Conservation (phyloP, 2,797 vertebrate genomes). For the Moxostoma hubbsi region DNA sequence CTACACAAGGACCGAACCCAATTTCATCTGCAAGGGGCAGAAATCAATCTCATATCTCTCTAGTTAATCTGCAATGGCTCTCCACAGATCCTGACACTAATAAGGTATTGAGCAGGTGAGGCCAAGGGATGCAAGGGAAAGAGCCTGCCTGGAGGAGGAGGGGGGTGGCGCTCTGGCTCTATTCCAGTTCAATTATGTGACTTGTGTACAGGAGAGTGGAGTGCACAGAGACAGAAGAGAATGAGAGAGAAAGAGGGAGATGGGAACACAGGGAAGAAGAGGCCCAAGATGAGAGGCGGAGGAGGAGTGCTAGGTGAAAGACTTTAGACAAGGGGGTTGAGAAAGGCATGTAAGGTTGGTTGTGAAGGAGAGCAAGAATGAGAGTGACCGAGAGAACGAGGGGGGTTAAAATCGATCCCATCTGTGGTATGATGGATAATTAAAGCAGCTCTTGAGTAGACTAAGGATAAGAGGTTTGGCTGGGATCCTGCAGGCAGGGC, state of each 20-base stretch:
- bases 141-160: constrained; percentile 55
- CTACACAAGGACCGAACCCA: constrained; percentile 69
- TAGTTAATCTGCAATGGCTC: constrained; percentile 94
- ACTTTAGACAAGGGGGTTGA: constrained; percentile 61
- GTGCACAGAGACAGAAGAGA: constrained; percentile 57
- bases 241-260: constrained; percentile 40
- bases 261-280: constrained; percentile 43
- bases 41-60: constrained; percentile 99
- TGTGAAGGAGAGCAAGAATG: constrained; percentile 61
- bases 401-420: constrained; percentile 97
- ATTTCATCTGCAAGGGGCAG: constrained; percentile 83
- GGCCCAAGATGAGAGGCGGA: constrained; percentile 62
- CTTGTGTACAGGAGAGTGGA: constrained; percentile 82
- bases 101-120: constrained; percentile 99
- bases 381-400: constrained; percentile 76
- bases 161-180: constrained; percentile 76
- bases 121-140: constrained; percentile 81
- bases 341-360: constrained; percentile 63
- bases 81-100: constrained; percentile 97
- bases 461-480: constrained; percentile 98
- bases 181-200: constrained; percentile 90
- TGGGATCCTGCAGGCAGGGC: constrained; percentile 94
- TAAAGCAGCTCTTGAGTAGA: constrained; percentile 99
- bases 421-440: constrained; percentile 99
- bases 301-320: constrained; percentile 60